phyloP scores from a whole-genome alignment of 2,113 vertebrate species.

The Pseudolaguvia tuberculata region DNA sequence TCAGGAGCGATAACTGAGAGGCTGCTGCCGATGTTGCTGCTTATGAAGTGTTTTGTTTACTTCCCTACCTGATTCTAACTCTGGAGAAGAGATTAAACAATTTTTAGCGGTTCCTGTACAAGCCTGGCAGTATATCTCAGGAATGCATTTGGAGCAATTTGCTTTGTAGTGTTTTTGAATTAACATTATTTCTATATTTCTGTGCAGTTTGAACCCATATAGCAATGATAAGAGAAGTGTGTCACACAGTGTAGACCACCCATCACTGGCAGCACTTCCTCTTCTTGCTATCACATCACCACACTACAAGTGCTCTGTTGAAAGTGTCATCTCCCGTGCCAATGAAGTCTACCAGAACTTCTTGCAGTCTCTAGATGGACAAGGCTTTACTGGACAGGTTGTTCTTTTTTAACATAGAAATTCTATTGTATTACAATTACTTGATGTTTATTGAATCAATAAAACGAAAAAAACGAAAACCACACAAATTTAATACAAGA shows the following conservation, averaged over 20 bases:
- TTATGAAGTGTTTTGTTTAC: conserved; percentile 30
- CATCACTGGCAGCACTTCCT: conserved; percentile 81
- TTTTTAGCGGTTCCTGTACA: not conserved
- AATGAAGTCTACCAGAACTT: conserved; percentile 91
- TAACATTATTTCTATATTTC: conserved; percentile 10
- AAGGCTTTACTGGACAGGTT: conserved; percentile 85
- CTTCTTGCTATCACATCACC: conserved; percentile 91
- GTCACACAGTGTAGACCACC: conserved; percentile 75
- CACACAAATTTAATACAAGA: no score
- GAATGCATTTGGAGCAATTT: not conserved
- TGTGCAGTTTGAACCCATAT: conserved; percentile 84
- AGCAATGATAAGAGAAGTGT: conserved; percentile 90
- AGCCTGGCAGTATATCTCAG: not conserved
- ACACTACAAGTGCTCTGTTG: conserved; percentile 89
- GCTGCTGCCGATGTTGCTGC: not conserved
- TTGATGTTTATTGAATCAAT: not conserved
- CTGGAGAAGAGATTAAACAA: not conserved
- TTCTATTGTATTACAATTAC: no score
- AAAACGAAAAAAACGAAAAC: no score
- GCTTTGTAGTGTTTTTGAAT: not conserved
- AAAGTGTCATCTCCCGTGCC: conserved; percentile 81
- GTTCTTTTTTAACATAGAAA: not conserved
- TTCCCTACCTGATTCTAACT: conserved; percentile 6
- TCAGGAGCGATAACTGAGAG: not conserved
- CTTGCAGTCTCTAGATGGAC: conserved; percentile 86